Conservation (phyloP, 1,140 invertebrate genomes). For the Pogonomyrmex californicus region DNA sequence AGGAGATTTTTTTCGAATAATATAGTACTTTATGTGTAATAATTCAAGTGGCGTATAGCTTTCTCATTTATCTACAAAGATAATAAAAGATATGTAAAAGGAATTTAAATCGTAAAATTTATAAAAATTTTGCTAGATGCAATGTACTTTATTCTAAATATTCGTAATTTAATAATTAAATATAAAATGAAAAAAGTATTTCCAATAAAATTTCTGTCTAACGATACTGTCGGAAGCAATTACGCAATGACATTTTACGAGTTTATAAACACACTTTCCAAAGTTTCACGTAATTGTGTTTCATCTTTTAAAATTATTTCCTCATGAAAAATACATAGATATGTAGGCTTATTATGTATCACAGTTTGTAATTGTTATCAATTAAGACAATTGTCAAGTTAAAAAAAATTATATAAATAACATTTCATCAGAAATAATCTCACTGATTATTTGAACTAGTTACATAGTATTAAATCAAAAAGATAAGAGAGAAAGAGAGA, state of each 20-base stretch:
- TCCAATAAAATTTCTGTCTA: neutral
- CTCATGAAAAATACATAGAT: neutral
- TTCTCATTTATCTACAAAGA: neutral
- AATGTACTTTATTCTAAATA: neutral
- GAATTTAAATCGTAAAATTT: neutral
- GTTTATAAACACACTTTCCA: slow-evolving; percentile 1
- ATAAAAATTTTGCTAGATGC: neutral
- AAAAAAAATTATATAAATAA: neutral
- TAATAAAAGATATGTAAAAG: neutral
- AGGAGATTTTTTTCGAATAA: neutral
- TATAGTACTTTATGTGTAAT: neutral
- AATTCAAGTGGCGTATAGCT: neutral
- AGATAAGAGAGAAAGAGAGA: neutral
- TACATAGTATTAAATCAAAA: neutral
- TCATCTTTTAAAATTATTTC: slow-evolving; percentile 29
- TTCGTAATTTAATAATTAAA: neutral
- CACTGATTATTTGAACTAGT: neutral
- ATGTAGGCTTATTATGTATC: neutral
- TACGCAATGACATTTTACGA: neutral
- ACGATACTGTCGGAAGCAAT: neutral
- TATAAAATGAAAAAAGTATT: neutral
- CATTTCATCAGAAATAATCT: neutral
- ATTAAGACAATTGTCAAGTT: neutral
- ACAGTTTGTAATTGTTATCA: slow-evolving; percentile 48
- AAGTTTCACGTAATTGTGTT: slow-evolving; percentile 3